Base-by-base conservation (phyloP, 37 sponge, comb jelly and placozoan species). In the Chondrosia reniformis region DNA sequence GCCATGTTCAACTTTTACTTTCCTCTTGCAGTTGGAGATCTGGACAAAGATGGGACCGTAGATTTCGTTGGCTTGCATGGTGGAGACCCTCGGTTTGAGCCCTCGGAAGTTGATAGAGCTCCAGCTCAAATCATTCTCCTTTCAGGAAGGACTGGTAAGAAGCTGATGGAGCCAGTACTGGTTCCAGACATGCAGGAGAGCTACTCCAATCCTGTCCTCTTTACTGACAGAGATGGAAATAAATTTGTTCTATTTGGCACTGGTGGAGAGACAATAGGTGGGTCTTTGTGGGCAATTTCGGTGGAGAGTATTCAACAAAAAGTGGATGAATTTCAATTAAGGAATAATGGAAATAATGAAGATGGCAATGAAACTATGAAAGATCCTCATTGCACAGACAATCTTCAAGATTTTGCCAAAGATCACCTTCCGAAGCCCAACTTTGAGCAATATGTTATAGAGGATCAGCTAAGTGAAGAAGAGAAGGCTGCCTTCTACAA, bases 251-350 rank as follows among this genome's bases (percentile, higher is more conserved):
- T 93, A 28, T 85, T 93, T 83, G 93, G 93, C 2, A 82, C 88
- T 30, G 93, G 93, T n/a, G 89, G 93, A 8, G 93, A 93, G 77
- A 89, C 93, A 22, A 36, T 89, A 27, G 58, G 54, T 21, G 93
- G 93, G 0, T 82, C 87, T 21, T 52, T 93, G 77, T 93, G 93
- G 93, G 93, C 84, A 0, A 27, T 93, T 12, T 56, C 80, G 19
- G 25, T 86, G n/a, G 55, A 66, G 25, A 91, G 91, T 55, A 37
- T 91, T 10, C 45, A 44, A n/a, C 36, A 31, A 22, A 71, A 57
- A 63, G 52, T 87, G 8, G 33, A 55, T 4, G 34, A 46, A 13
- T 28, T 30, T 13, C 8, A 19, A 59, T 28, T 56, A 24, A 24
- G 27, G 58, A 6, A 56, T 3, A 2, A 3, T 28, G 27, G 6